Evolutionary conservation across 2,113 vertebrate species (phyloP), one percentile per base, ranked within the genome.

Genomic region (Artemisiospiza belli): DNA sequence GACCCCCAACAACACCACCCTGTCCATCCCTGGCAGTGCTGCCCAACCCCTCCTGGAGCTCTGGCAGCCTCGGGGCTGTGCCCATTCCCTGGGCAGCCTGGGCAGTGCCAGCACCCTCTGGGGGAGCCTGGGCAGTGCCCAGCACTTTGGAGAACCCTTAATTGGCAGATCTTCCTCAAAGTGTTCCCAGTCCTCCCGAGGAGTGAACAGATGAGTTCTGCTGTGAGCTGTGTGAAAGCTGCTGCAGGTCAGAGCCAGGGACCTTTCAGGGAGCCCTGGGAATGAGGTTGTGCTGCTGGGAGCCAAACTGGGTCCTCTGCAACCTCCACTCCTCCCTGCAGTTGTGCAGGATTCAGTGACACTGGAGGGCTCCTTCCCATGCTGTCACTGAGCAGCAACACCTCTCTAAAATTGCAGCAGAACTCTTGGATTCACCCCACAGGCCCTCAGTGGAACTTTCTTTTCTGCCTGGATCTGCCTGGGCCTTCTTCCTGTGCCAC

Each of bases 21-120:
- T 37, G 37, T 39, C 37, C 31, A 33, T 10, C 37, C 72, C 83
- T 73, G 59, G 10, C 1, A 73, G 51, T 0, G 0, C 0, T 46
- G 33, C 4, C 62, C 46, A 22, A 54, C 4, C 0, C 0, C 54
- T 31, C 24, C 55, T 41, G 39, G 9, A 83, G 62, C 78, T 61
- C 14, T 55, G 62, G 20, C 78, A 41, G 54, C 61, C 61, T 46
- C 3, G 0, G 54, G 46, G 39, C 39, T 0, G 3, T 4, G 39
- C 0, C 70, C 78, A 41, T 39, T 54, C 63, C 62, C 20, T 69
- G 41, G 54, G 54, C 9, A 24, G 39, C 61, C 58, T 51, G 59
- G 58, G 46, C 55, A 76, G 20, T 41, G 39, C 33, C 74, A 49
- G 23, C 47, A 49, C 47, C 47, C 23, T 49, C 47, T 49, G 23